Conservation (phyloP, 2,888 invertebrate species). For the Sialis fuliginosa region DNA sequence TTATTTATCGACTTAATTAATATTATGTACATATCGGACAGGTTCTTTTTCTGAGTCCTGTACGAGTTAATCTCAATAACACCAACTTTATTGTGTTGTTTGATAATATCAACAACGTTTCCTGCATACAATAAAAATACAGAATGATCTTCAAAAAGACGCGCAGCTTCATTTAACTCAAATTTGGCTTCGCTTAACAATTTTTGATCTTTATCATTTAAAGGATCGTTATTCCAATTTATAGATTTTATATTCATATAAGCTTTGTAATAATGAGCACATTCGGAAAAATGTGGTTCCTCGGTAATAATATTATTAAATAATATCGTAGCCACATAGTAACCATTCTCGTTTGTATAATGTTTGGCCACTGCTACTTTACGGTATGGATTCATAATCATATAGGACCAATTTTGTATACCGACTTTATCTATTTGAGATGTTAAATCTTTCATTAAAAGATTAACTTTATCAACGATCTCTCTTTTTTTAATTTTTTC, state of each 20-base stretch:
- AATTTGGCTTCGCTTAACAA: not conserved
- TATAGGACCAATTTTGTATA: constrained; percentile 9
- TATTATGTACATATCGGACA: constrained; percentile 9
- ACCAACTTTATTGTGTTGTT: too few species aligned
- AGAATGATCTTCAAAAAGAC: constrained; percentile 7
- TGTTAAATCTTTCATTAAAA: constrained; percentile 1
- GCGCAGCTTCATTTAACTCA: constrained; percentile 8
- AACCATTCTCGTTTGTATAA: not conserved
- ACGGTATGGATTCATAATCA: constrained; percentile 6
- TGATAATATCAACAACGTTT: constrained; percentile 5
- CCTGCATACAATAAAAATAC: constrained; percentile 6
- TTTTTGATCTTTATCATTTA: constrained; percentile 1
- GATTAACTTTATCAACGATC: not conserved
- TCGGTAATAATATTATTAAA: constrained; percentile 13
- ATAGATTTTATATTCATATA: constrained; percentile 8
- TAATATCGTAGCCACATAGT: constrained; percentile 10
- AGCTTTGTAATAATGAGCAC: constrained; percentile 16
- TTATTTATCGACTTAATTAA: constrained; percentile 9
- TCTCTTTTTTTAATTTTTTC: constrained; percentile 1
- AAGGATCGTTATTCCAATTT: too few species aligned
- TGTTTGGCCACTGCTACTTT: too few species aligned
- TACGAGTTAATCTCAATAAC: constrained; percentile 11
- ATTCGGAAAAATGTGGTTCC: constrained; percentile 14
- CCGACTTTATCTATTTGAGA: constrained; percentile 4
- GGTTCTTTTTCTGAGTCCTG: constrained; percentile 10